Percentiles rank a stretch among this genome's conserved stretches.
Evolutionary conservation across 2,888 invertebrate genomes (phyloP).

Genomic region (Cryptus armator): DNA sequence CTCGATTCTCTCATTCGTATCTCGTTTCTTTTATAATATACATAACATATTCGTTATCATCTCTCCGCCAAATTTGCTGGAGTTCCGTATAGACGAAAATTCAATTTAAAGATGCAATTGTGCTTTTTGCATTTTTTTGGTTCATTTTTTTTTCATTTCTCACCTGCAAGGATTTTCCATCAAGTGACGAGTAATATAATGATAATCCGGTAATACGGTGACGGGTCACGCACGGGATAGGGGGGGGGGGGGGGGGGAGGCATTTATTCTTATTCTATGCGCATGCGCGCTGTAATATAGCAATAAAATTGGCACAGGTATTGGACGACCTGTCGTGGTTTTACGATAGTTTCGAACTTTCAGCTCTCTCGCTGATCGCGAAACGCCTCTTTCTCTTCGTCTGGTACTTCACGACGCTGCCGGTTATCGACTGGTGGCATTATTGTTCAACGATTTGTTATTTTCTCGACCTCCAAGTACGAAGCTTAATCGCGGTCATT

Average conservation of each 20-base stretch:
- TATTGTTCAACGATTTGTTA: slow-evolving; percentile 75
- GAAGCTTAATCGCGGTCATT: slow-evolving; percentile 62
- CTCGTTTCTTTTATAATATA: slow-evolving; percentile 22
- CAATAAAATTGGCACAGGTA: slow-evolving; percentile 42
- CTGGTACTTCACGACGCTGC: slow-evolving; percentile 51
- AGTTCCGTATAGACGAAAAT: not conserved
- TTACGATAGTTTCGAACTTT: not conserved
- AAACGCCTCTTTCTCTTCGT: slow-evolving; percentile 10
- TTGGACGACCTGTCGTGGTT: slow-evolving; percentile 46
- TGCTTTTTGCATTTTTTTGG: not conserved
- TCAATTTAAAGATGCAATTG: not conserved
- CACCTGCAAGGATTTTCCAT: slow-evolving; percentile 21
- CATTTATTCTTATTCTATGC: slow-evolving; percentile 6
- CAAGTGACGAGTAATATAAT: slow-evolving; percentile 34
- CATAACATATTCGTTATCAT: slow-evolving; percentile 11
- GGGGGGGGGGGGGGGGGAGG: too few relatives aligned
- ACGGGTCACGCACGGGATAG: slow-evolving; percentile 69
- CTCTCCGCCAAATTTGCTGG: not conserved
- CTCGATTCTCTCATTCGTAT: slow-evolving; percentile 22
- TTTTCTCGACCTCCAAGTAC: slow-evolving; percentile 49
- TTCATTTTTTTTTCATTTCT: not conserved
- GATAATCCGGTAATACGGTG: slow-evolving; percentile 67
- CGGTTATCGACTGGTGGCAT: slow-evolving; percentile 78
- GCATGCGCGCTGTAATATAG: not conserved
- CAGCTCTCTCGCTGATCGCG: slow-evolving; percentile 28